Evolutionary conservation across 2,888 invertebrate genomes (phyloP), one percentile per base, ranked within the genome.

Genomic region (Venusia cambrica): DNA sequence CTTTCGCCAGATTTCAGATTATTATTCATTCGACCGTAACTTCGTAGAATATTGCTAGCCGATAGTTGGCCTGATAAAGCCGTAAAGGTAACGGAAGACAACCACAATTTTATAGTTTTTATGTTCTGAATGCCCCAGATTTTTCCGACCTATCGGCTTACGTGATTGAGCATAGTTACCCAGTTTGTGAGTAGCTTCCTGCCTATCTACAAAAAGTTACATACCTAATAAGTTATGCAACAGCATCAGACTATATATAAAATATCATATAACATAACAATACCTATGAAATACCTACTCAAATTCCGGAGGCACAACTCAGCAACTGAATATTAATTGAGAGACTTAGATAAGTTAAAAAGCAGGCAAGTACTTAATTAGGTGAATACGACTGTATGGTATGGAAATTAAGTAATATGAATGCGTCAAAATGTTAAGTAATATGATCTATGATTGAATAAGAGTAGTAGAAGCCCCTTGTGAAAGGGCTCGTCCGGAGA

Each of bases 71-170:
- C 19, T 31, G 25, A 33, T 19, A 19, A 18, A 19, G 32, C 25
- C 25, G 6, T 26, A 44, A 39, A 48, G 50, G 38, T 26, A 44
- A 39, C 50, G 50, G 38, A 36, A 44, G 36, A 35, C 29, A 33
- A 33, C 24, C 11, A 27, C 16, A 33, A 19, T 38, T 41, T 31
- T 7, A 34, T 31, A 27, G 16, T 35, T 40, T 45, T 51, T 44
- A 38, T 36, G 39, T 21, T 15, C 37, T 16, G 20, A 30, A 14
- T 45, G 48, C 36, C 28, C 51, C 38, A 45, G 41, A 42, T 50
- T 36, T 33, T 36, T 41, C 38, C n/a, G n/a, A n/a, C n/a, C 29
- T 29, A 27, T 34, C 24, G 14, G 27, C 42, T 51, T 51, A 48
- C 51, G 46, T 51, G 51, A 51, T 37, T 26, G 36, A 29, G 27